These are phyloP conservation scores for Mesocricetus auratus DNA, from an alignment of 2,113 vertebrate genomes.

Conservation along the genomic window DNA sequence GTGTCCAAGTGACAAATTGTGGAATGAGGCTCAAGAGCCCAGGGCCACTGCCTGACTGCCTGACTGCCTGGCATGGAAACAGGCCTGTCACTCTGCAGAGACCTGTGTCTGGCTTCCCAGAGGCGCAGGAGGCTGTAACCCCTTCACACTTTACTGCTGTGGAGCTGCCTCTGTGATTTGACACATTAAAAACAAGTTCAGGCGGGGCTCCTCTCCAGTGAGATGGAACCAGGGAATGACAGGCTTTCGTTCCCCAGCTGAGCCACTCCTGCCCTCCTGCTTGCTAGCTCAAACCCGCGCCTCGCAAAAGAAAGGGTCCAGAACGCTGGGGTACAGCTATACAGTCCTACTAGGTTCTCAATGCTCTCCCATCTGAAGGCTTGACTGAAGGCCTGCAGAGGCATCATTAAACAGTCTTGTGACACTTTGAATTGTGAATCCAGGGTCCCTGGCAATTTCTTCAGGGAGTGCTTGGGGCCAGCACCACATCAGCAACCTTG, in stretches of 20 bases:
- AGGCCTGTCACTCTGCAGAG: conserved; percentile 52
- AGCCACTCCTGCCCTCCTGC: neutral
- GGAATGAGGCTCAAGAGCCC: neutral
- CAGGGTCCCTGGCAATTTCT: neutral
- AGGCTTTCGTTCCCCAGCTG: conserved; percentile 3
- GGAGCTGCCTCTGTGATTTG: conserved; percentile 62
- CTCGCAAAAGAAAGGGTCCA: neutral
- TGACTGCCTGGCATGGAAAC: neutral
- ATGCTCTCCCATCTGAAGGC: neutral
- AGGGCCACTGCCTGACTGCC: neutral
- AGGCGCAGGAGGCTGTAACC: conserved; percentile 21
- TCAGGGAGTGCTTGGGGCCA: neutral
- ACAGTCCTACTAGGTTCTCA: neutral
- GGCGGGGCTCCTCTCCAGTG: conserved; percentile 69
- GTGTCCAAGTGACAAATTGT: neutral
- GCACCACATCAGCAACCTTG: neutral
- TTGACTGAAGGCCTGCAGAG: neutral
- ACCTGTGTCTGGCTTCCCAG: neutral
- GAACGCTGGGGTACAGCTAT: no score
- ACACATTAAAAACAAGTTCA: conserved; percentile 74
- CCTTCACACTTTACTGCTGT: conserved; percentile 64
- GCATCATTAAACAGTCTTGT: neutral
- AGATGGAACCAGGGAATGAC: conserved; percentile 61
- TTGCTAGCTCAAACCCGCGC: neutral
- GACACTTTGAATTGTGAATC: neutral